Evolutionary conservation across 2,888 invertebrate genomes (phyloP), one percentile per base, ranked within the genome.

Genomic region (Carcina quercana): DNA sequence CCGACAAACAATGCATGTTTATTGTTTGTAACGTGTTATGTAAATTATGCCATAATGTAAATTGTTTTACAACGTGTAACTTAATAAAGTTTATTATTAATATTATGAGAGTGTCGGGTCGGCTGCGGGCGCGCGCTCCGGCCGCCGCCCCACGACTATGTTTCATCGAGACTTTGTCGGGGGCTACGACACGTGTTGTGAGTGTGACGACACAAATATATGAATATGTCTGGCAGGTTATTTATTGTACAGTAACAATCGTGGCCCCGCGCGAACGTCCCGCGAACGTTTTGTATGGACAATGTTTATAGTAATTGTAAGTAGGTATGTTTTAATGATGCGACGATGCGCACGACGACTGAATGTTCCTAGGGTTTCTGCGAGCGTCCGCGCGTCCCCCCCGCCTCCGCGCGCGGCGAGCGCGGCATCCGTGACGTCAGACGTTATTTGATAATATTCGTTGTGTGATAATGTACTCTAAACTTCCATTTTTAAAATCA

Each of bases 31-130:
- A 55, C 38, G 47, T 57, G 44, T 62, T 52, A 54, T 65, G 59
- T 71, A 68, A 69, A 66, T 68, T 73, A 75, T 71, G 76, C 75
- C 75, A 76, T 76, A 76, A 55, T 43, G 40, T 55, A 50, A n/a
- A 66, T 69, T 66, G 66, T 71, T 73, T 71, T 72, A 72, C 70
- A 56, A 67, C 60, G 54, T 64, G 64, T 71, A 72, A 68, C 61
- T 65, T 63, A 59, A 60, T 52, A 29, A 66, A 65, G 67, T 69
- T 65, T 62, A 48, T 45, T 52, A 65, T 60, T 63, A 51, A 55
- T 47, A 48, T 45, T 51, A 65, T 59, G 61, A 52, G 50, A 26
- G 17, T 43, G 50, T 43, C 46, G 50, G 50, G 45, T 43, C 38
- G 56, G 52, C 52, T 50, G 58, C 52, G 59, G 42, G 43, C 50